Percentiles rank a stretch among this genome's conserved stretches.
Evolutionary conservation across 2,797 vertebrate species (phyloP).

Genomic region (Hephaestus fuliginosus): DNA sequence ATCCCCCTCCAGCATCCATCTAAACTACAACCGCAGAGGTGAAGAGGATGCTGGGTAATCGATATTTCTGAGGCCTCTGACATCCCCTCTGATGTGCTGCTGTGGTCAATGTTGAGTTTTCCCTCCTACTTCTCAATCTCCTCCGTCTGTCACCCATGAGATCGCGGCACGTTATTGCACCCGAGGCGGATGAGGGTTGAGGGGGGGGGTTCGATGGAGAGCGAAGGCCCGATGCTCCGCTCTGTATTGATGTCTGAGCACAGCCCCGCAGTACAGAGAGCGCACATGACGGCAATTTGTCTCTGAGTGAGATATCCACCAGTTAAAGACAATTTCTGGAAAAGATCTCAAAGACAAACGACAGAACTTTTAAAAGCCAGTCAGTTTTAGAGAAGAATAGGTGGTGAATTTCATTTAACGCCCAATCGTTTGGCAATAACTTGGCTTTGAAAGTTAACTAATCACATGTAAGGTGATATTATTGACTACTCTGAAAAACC

Average conservation of each 20-base stretch:
- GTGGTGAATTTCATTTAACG: neutral
- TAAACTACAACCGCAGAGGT: slow-evolving; percentile 34
- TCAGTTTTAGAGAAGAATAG: neutral
- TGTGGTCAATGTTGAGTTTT: slow-evolving; percentile 49
- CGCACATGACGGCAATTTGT: neutral
- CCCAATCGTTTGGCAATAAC: neutral
- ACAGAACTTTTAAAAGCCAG: neutral
- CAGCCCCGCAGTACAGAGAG: neutral
- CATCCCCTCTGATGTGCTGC: slow-evolving; percentile 66
- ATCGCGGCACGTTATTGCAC: slow-evolving; percentile 23
- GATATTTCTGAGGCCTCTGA: slow-evolving; percentile 57
- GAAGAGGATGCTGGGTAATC: slow-evolving; percentile 58
- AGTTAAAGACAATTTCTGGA: neutral
- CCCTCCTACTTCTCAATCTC: slow-evolving; percentile 48
- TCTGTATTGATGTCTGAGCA: slow-evolving; percentile 10
- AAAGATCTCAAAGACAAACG: neutral
- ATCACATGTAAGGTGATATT: neutral
- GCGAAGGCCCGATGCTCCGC: slow-evolving; percentile 3
- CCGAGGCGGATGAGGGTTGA: slow-evolving; percentile 19
- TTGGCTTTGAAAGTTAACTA: neutral
- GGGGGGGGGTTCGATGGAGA: slow-evolving; percentile 21
- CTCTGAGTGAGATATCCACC: slow-evolving; percentile 14
- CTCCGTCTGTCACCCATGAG: slow-evolving; percentile 54
- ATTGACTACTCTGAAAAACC: neutral
- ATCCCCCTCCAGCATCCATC: slow-evolving; percentile 3